These are phyloP conservation scores for Enteromius afrohamiltoni DNA, from an alignment of 2,797 vertebrate species.

Conservation along the genomic window DNA sequence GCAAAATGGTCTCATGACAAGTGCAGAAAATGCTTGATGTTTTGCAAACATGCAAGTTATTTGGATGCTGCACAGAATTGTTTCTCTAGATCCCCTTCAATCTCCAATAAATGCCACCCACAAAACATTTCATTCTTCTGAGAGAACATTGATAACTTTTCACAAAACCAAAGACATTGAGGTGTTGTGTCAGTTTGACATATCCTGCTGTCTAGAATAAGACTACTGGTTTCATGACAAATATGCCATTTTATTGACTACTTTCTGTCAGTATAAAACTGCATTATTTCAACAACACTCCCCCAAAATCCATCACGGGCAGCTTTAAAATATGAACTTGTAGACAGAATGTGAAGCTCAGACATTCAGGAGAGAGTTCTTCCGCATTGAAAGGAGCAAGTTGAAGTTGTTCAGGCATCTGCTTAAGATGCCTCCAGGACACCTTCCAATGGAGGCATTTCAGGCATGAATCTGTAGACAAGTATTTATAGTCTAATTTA, in stretches of 20 bases:
- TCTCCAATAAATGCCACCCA: background rate
- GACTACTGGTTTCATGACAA: background rate
- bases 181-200: background rate
- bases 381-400: background rate
- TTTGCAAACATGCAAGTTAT: background rate
- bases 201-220: background rate
- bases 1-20: background rate
- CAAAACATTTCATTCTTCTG: background rate
- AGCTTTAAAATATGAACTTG: no score
- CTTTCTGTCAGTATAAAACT: background rate
- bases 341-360: background rate
- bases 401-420: background rate
- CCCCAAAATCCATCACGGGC: no score
- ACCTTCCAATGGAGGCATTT: background rate
- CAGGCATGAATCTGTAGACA: background rate
- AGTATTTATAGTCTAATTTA: background rate
- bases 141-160: background rate
- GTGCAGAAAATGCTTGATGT: no score
- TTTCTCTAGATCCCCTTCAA: conserved; percentile 6
- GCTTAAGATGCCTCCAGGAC: background rate
- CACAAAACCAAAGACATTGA: background rate
- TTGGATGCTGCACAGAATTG: background rate
- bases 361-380: background rate
- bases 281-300: background rate
- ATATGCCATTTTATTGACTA: background rate